Evolutionary conservation across 2,888 invertebrate genomes (phyloP), one percentile per base, ranked within the genome.

Genomic region (Cheilosia vernalis): DNA sequence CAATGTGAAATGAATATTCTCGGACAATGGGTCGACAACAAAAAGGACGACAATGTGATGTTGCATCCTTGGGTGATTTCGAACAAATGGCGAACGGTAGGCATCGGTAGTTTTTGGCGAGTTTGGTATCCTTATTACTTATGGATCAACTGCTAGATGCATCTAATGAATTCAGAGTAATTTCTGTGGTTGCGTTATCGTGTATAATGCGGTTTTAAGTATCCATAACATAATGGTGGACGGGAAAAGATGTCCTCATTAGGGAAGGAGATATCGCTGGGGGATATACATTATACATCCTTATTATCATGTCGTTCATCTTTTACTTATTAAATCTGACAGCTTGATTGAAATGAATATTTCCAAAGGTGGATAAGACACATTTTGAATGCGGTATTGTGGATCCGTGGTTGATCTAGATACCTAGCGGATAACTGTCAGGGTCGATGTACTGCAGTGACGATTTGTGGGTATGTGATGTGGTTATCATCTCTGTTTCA

Each of bases 1-100:
- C 74, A 79, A 84, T 79, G 72, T 27, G 72, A 66, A 73, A 72
- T 77, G 13, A 30, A 73, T 72, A 78, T 66, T 13, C 21, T n/a
- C n/a, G 67, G 51, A 74, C 80, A 84, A 74, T 53, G 37, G 19
- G 13, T 7, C 3, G 30, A 21, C 10, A 42, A 60, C 24, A 60
- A 60, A 60, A 56, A 55, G 55, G 40, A 47, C 60, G 64, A 64
- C 19, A 47, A 19, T 44, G 6, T 15, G 66, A 76, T 76, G 58
- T 67, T 51, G 67, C 67, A 76, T 76, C 66, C 58, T 76, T 76
- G 33, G 51, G 2, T 67, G 76, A 30, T 33, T 67, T 15, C 42
- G 53, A 76, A 76, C 60, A 76, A 76, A 55, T 33, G 55, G 17
- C 40, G 47, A 80, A 60, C 76, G 44, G 67, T 55, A 67, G 66